These are phyloP conservation scores for Chirona hameri DNA, from an alignment of 2,888 invertebrate species.

Conservation along the genomic window DNA sequence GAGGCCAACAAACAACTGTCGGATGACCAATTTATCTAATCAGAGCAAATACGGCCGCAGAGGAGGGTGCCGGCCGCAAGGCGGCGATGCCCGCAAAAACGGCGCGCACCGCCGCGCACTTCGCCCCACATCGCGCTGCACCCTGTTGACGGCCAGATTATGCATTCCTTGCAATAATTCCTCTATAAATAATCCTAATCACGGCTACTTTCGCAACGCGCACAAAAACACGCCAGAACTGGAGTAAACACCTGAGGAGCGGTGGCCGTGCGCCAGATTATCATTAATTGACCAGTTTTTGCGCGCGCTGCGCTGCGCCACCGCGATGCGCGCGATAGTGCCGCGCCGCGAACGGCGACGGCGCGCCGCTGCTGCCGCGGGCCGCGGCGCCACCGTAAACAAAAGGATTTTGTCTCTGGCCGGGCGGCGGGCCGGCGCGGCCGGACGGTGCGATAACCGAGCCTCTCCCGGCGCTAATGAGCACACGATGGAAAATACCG, in stretches of 20 bases:
- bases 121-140: background rate
- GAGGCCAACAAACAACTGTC: conserved; percentile 12
- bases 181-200: conserved; percentile 28
- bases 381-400: background rate
- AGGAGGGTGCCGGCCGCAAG: background rate
- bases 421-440: background rate
- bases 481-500: background rate
- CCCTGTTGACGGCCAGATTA: conserved; percentile 22
- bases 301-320: background rate
- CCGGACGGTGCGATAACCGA: background rate
- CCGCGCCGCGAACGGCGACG: background rate
- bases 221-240: conserved; percentile 22
- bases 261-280: background rate
- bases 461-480: background rate
- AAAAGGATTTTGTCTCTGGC: conserved; percentile 1
- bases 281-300: background rate
- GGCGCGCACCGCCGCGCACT: background rate
- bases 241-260: conserved; percentile 24
- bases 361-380: background rate
- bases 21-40: conserved; percentile 24
- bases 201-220: background rate
- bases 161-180: conserved; percentile 27
- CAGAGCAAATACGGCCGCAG: conserved; percentile 1
- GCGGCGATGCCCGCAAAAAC: background rate
- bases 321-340: conserved; percentile 10